These are phyloP conservation scores for Hephaestus fuliginosus DNA, from an alignment of 2,797 vertebrate species.

Conservation along the genomic window DNA sequence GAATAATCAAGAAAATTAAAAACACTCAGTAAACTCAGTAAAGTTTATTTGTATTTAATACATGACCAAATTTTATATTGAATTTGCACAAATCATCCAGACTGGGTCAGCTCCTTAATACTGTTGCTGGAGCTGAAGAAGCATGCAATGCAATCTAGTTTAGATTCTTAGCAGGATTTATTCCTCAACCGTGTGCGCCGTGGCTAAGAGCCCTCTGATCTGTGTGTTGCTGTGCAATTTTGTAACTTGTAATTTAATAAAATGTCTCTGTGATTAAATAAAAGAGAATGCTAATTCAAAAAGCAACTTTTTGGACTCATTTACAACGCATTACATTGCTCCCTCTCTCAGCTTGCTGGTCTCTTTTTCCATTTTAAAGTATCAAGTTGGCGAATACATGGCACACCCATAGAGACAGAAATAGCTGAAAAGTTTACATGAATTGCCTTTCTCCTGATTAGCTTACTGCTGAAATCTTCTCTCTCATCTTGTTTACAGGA, in stretches of 20 bases:
- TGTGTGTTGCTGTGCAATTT: constrained; percentile 19
- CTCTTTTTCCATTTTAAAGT: neutral
- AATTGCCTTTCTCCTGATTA: neutral
- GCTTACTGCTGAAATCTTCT: neutral
- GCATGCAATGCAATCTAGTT: neutral
- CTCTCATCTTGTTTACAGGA: constrained; percentile 25
- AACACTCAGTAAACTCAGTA: neutral
- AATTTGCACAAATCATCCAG: neutral
- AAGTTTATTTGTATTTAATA: neutral
- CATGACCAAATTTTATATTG: neutral
- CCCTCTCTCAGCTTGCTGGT: neutral
- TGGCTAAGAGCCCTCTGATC: neutral
- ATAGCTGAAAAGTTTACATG: too few relatives aligned
- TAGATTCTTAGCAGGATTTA: neutral
- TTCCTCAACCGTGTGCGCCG: neutral
- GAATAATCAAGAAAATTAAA: neutral
- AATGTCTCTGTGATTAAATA: constrained; percentile 36
- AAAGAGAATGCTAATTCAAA: constrained; percentile 15
- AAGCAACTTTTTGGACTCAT: neutral
- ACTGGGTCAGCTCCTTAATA: neutral
- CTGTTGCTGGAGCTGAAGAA: neutral
- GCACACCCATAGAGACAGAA: neutral
- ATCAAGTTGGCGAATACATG: neutral
- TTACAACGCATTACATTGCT: neutral
- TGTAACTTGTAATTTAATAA: constrained; percentile 19